These are phyloP conservation scores for Pseudorasbora parva DNA, from an alignment of 2,113 vertebrate species.

Conservation along the genomic window DNA sequence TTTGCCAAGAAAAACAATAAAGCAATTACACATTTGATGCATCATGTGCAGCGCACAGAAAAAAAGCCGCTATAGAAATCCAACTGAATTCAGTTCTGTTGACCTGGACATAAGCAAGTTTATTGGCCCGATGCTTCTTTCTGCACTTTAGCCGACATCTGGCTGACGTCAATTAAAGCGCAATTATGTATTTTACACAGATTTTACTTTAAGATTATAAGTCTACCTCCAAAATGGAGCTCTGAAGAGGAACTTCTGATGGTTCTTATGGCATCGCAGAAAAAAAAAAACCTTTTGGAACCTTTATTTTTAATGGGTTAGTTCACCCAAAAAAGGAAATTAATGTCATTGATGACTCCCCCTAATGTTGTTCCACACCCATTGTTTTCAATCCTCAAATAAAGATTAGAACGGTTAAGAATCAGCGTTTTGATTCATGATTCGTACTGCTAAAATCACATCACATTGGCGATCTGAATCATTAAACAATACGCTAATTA, in stretches of 20 bases:
- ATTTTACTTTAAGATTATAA: slow-evolving; percentile 47
- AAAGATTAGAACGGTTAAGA: too few species aligned
- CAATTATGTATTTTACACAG: slow-evolving; percentile 23
- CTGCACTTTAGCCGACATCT: slow-evolving; percentile 51
- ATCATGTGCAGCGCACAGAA: slow-evolving; percentile 35
- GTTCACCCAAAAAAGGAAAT: too few species aligned
- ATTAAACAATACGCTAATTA: too few species aligned
- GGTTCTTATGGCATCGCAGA: too few species aligned
- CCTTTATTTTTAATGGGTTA: not conserved
- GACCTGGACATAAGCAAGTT: slow-evolving; percentile 54
- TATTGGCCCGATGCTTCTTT: slow-evolving; percentile 51
- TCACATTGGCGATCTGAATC: too few species aligned
- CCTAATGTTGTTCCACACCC: too few species aligned
- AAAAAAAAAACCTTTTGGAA: not conserved
- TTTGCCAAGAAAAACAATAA: slow-evolving; percentile 56
- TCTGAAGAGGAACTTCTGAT: not conserved
- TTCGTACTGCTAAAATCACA: too few species aligned
- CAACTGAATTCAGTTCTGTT: slow-evolving; percentile 39
- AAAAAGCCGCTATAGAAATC: slow-evolving; percentile 36
- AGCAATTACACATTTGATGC: slow-evolving; percentile 43
- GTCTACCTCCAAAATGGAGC: not conserved
- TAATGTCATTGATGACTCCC: too few species aligned
- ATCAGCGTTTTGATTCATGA: too few species aligned
- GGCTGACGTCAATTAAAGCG: slow-evolving; percentile 49
- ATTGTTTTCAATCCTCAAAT: too few species aligned